Evolutionary conservation across 2,888 invertebrate genomes (phyloP).

Genomic region (Hyalella azteca): DNA sequence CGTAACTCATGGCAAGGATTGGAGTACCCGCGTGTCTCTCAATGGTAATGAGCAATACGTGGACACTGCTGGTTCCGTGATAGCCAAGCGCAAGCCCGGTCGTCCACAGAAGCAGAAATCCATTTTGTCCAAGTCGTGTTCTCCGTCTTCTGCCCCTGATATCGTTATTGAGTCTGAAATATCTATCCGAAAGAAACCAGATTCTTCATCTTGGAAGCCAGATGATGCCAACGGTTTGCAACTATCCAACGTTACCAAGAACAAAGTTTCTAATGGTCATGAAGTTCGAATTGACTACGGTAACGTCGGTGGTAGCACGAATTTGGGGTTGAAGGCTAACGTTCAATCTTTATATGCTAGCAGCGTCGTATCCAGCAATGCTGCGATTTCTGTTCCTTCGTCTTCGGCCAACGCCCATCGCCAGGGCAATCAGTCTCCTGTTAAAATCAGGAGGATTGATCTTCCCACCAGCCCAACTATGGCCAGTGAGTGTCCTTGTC

Average conservation of each 20-base stretch:
- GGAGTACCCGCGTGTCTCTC: neutral
- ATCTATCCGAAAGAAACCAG: neutral
- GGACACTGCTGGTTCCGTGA: neutral
- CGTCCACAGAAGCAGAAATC: slow-evolving; percentile 13
- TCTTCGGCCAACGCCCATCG: neutral
- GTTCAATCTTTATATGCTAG: neutral
- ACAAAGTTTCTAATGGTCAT: neutral
- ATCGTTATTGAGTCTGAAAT: neutral
- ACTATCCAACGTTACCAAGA: neutral
- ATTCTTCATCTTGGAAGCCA: neutral
- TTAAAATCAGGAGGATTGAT: neutral
- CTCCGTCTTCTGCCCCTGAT: slow-evolving; percentile 12
- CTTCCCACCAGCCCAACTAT: slow-evolving; percentile 37
- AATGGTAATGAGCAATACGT: neutral
- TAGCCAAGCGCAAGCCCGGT: neutral
- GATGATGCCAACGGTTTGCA: neutral
- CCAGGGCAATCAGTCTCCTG: slow-evolving; percentile 2
- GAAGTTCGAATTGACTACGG: neutral
- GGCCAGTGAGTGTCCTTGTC: slow-evolving; percentile 41
- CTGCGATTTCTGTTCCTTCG: neutral
- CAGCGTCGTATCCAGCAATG: neutral
- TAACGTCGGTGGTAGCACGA: neutral
- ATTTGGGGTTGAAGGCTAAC: neutral
- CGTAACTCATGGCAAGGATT: neutral
- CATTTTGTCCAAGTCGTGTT: neutral